These are phyloP conservation scores for Columba janthina DNA, from an alignment of 2,113 vertebrate genomes.

Conservation along the genomic window DNA sequence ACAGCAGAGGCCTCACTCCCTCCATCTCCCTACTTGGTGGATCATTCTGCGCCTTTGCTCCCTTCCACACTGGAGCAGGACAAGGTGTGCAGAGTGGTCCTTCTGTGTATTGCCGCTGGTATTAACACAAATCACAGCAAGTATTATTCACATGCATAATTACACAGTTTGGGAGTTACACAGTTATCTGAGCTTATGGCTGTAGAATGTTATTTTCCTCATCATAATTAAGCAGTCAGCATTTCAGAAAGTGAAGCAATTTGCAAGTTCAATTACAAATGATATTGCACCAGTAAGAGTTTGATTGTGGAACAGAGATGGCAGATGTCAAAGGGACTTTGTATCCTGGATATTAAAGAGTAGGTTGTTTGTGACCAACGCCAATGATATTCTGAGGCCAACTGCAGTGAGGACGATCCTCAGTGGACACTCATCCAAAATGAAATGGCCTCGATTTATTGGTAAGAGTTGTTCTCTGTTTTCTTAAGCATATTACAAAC, in stretches of 20 bases:
- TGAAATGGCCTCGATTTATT: not conserved
- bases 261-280: not conserved
- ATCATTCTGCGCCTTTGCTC: not conserved
- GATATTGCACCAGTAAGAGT: not conserved
- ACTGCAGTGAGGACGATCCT: not conserved
- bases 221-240: slow-evolving; percentile 4
- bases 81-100: not conserved
- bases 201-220: not conserved
- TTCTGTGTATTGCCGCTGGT: fast-evolving
- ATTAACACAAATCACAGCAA: not conserved
- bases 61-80: not conserved
- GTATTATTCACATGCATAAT: not conserved
- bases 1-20: not conserved
- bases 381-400: not conserved
- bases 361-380: not conserved
- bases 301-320: not conserved
- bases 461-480: not conserved
- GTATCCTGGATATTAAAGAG: not conserved
- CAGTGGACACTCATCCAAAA: not conserved
- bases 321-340: slow-evolving; percentile 33
- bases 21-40: not conserved
- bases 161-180: not conserved
- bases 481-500: not conserved
- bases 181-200: not conserved
- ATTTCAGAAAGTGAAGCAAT: slow-evolving; percentile 26